Evolutionary conservation across 2,888 invertebrate genomes (phyloP), one percentile per base, ranked within the genome.

Genomic region (Herminia tarsipennalis): DNA sequence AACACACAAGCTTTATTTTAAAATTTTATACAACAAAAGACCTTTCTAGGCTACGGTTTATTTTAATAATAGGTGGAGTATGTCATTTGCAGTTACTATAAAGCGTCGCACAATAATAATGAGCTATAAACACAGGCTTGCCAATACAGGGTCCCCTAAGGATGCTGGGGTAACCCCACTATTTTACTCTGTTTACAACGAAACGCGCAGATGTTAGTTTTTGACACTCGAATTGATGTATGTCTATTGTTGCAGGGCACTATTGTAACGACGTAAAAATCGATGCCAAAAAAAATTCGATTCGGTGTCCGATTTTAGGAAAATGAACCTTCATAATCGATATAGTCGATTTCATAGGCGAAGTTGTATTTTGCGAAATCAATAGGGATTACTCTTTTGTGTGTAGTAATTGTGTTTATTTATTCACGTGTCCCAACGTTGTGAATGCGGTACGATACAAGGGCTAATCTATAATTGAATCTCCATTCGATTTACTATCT

Each of bases 151-250:
- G 75, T 70, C 85, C 89, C 88, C 82, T 73, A 83, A 83, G 81
- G 82, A 83, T 78, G 76, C 78, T 81, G 75, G 64, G 74, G 56
- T 42, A 35, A 78, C 76, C 74, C 84, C 86, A 88, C 79, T 78
- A 80, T 81, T 78, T 83, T 86, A 81, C 79, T 74, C 70, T 88
- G 86, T 88, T 88, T 88, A 86, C 83, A 85, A 81, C 83, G 83
- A 77, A 77, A 78, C 77, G 86, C 86, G 90, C 90, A 91, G 91
- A 91, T 91, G 91, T 88, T 89, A 89, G 89, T 90, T 90, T 91
- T 90, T 91, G 91, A 91, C 91, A 90, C 90, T 88, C 66, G 81
- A 86, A 88, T 91, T 90, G 89, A 91, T 91, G 90, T 88, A 86
- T 81, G 77, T 78, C 83, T 75, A 77, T 91, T 90, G 88, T 89